Conservation (phyloP, 2,888 invertebrate genomes). For the Eurois occulta region DNA sequence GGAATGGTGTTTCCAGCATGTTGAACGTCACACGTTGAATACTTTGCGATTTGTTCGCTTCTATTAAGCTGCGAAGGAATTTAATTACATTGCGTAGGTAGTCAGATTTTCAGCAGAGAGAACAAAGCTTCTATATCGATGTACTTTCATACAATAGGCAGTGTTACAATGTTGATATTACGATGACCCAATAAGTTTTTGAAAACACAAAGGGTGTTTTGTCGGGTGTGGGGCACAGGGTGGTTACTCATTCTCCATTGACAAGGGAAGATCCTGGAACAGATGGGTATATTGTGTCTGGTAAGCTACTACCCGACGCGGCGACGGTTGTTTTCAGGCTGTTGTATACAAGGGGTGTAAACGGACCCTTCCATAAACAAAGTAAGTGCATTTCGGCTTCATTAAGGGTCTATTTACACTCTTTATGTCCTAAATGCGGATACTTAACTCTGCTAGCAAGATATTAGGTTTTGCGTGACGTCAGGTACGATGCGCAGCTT, state of each 20-base stretch:
- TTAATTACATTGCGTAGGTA: conserved; percentile 9
- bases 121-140: background rate
- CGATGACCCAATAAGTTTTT: background rate
- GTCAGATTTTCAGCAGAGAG: background rate
- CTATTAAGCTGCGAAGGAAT: conserved; percentile 9
- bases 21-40: conserved; percentile 10
- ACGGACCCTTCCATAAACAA: too few species aligned
- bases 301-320: too few species aligned
- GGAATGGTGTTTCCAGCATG: background rate
- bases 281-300: background rate
- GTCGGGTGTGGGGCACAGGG: background rate
- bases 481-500: background rate
- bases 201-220: background rate
- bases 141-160: background rate
- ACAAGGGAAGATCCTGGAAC: background rate
- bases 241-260: background rate
- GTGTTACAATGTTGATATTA: background rate
- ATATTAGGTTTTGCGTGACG: background rate
- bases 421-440: background rate
- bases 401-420: too few species aligned
- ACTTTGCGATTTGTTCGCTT: conserved; percentile 12
- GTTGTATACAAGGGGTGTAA: too few species aligned
- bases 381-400: too few species aligned
- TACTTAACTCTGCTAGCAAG: background rate
- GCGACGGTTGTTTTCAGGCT: too few species aligned